These are phyloP conservation scores for Enteromius afrohamiltoni DNA, from an alignment of 2,797 vertebrate genomes.

Conservation along the genomic window DNA sequence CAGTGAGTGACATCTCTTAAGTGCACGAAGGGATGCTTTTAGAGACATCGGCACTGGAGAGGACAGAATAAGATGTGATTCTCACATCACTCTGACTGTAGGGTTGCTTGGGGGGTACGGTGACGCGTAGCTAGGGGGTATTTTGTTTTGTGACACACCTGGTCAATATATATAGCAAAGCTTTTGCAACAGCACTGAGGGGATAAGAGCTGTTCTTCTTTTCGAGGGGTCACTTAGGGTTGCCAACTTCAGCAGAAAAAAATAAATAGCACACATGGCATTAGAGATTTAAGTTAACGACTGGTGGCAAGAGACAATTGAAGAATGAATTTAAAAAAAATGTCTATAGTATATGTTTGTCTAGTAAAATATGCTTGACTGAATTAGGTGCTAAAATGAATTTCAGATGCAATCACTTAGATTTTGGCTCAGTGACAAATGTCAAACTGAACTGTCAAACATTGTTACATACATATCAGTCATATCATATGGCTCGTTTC, in stretches of 20 bases:
- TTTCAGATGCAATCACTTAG: slow-evolving; percentile 16
- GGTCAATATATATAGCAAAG: slow-evolving; percentile 42
- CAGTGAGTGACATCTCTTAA: slow-evolving; percentile 44
- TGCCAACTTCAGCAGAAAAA: background rate
- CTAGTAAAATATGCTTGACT: slow-evolving; percentile 19
- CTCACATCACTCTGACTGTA: slow-evolving; percentile 7
- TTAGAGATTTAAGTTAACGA: slow-evolving; percentile 2
- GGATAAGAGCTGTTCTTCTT: slow-evolving; percentile 3
- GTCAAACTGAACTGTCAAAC: slow-evolving; percentile 1
- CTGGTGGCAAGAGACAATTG: background rate
- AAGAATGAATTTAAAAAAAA: background rate
- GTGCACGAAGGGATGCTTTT: slow-evolving; percentile 36
- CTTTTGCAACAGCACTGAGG: background rate
- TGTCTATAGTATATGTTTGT: background rate
- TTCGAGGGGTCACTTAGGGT: background rate
- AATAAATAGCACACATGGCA: background rate
- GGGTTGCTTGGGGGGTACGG: background rate
- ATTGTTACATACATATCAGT: slow-evolving; percentile 1
- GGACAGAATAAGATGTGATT: slow-evolving; percentile 4
- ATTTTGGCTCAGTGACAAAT: slow-evolving; percentile 3
- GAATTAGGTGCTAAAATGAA: slow-evolving; percentile 20
- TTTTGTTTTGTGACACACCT: slow-evolving; percentile 32
- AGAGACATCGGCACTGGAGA: slow-evolving; percentile 9
- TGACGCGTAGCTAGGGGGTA: background rate
- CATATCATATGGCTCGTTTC: background rate